Conservation (phyloP, 2,113 vertebrate species). For the Laterallus jamaicensis region DNA sequence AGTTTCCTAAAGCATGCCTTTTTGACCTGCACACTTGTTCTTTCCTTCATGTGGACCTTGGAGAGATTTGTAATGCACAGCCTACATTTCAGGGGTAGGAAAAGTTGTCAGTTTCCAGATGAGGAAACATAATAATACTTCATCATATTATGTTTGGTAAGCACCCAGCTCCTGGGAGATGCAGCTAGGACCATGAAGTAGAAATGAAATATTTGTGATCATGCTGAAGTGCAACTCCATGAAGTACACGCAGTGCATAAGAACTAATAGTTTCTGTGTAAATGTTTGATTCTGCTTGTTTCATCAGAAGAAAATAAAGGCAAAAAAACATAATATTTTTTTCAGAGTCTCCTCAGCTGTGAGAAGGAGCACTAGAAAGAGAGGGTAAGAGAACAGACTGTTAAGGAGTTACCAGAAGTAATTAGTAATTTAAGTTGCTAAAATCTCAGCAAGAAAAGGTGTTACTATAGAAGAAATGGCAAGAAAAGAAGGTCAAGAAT, state of each 20-base stretch:
- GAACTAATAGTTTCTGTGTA: neutral
- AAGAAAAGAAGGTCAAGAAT: neutral
- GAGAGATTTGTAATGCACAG: conserved; percentile 24
- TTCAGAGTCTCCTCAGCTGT: neutral
- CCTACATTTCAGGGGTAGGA: neutral
- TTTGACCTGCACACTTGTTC: conserved; percentile 45
- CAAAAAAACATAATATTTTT: neutral
- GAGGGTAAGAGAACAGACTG: neutral
- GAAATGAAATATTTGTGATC: neutral
- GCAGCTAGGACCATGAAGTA: neutral
- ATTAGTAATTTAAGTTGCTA: neutral
- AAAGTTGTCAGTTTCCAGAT: conserved; percentile 35
- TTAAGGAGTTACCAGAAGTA: neutral
- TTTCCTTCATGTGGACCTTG: conserved; percentile 1
- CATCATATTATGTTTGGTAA: neutral
- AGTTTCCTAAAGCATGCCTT: conserved; percentile 36
- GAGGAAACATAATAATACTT: conserved; percentile 22
- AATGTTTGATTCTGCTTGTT: neutral
- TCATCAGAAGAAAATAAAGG: neutral
- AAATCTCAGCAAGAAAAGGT: neutral
- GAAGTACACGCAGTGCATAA: neutral
- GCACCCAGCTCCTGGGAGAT: conserved; percentile 9
- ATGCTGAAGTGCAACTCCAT: neutral
- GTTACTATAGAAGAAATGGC: neutral
- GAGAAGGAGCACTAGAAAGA: neutral